phyloP scores from a whole-genome alignment of 2,797 vertebrate genomes.

The Hydrophis major region DNA sequence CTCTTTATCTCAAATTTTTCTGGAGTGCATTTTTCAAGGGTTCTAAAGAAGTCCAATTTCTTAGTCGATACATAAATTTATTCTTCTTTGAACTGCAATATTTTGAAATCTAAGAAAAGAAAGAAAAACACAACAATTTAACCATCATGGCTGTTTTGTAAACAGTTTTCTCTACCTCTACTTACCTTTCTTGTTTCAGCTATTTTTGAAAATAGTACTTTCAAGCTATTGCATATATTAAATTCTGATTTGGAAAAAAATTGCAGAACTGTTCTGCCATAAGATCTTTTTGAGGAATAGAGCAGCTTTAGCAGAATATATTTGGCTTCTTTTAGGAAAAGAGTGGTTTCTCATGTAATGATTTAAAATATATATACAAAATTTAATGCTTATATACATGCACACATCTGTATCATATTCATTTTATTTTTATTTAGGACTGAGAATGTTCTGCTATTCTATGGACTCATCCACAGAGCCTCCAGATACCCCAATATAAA shows the following conservation, averaged over 20 bases:
- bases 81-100: not conserved
- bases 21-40: fast-evolving
- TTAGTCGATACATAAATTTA: not conserved
- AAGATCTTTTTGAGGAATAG: not conserved
- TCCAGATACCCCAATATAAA: not conserved
- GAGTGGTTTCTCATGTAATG: not conserved
- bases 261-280: not conserved
- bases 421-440: not conserved
- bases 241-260: not conserved
- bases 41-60: not conserved
- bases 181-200: not conserved
- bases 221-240: not conserved
- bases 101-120: not conserved
- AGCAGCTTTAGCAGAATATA: not conserved
- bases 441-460: not conserved
- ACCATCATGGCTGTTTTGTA: not conserved
- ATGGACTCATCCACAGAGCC: not conserved
- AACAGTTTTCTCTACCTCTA: not conserved
- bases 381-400: not conserved
- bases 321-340: not conserved
- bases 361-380: not conserved
- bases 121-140: not conserved
- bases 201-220: not conserved
- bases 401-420: not conserved
- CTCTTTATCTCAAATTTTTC: fast-evolving